Evolutionary conservation across 2,797 vertebrate species (phyloP).

Genomic region (Darevskia nairensis): DNA sequence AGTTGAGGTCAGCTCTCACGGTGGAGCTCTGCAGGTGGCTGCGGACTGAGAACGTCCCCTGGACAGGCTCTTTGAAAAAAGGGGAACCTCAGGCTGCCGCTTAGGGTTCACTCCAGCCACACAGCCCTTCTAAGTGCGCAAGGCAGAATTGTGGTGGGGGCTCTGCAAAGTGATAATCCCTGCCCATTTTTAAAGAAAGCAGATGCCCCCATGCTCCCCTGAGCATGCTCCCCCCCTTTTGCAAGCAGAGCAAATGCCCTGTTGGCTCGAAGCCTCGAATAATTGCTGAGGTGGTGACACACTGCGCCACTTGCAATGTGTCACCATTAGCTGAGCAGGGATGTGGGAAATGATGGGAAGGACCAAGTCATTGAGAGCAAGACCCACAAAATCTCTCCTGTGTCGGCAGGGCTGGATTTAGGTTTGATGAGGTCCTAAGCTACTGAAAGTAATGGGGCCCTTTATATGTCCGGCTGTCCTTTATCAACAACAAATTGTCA

Average conservation of each 20-base stretch:
- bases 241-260: not conserved
- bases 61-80: accelerated
- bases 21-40: not conserved
- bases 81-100: no score
- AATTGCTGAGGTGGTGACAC: accelerated
- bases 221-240: not conserved
- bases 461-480: no score
- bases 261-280: not conserved
- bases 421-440: not conserved
- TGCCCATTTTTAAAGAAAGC: not conserved
- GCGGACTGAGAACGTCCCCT: accelerated
- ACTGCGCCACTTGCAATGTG: not conserved
- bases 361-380: not conserved
- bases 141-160: not conserved
- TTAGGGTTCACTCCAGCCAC: not conserved
- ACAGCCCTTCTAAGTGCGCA: no score
- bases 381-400: not conserved
- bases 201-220: accelerated
- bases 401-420: not conserved
- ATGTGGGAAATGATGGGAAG: not conserved
- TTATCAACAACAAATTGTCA: no score
- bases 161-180: not conserved
- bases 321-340: not conserved
- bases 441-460: no score
- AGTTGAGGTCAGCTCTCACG: not conserved